Conservation (phyloP, 2,888 invertebrate species). For the Megamerina dolium region DNA sequence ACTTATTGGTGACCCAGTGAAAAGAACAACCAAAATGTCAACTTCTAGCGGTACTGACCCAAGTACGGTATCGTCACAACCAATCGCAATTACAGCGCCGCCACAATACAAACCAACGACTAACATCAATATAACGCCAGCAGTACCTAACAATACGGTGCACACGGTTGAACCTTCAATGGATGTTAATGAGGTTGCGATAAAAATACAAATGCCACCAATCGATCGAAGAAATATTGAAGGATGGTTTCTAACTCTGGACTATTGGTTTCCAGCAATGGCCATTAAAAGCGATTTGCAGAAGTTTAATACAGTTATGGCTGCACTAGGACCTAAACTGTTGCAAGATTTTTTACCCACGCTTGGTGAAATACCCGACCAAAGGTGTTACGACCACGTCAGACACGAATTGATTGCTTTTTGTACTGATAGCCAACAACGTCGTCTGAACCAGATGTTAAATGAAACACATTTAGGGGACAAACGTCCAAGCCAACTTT, state of each 20-base stretch:
- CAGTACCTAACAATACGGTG: too few species aligned
- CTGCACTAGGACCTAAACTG: not conserved
- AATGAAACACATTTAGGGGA: slow-evolving; percentile 1
- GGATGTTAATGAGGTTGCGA: not conserved
- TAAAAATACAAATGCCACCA: not conserved
- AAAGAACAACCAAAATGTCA: too few species aligned
- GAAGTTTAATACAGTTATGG: not conserved
- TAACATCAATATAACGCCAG: too few species aligned
- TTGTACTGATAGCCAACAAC: not conserved
- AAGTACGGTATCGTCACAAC: too few species aligned
- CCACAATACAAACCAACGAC: too few species aligned
- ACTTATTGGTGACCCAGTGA: too few species aligned
- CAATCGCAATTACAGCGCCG: too few species aligned
- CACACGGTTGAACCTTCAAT: not conserved
- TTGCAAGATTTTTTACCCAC: not conserved
- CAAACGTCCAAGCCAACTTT: not conserved
- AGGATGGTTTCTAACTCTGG: not conserved
- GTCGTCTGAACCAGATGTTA: too few species aligned
- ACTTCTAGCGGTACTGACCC: too few species aligned
- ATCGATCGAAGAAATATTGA: not conserved
- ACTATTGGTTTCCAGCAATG: slow-evolving; percentile 2
- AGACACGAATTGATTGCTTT: not conserved
- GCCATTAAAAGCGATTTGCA: not conserved
- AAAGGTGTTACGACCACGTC: not conserved
- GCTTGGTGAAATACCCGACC: slow-evolving; percentile 1